phyloP scores from a whole-genome alignment of 2,888 invertebrate genomes.

The Leptopterna dolabrata region DNA sequence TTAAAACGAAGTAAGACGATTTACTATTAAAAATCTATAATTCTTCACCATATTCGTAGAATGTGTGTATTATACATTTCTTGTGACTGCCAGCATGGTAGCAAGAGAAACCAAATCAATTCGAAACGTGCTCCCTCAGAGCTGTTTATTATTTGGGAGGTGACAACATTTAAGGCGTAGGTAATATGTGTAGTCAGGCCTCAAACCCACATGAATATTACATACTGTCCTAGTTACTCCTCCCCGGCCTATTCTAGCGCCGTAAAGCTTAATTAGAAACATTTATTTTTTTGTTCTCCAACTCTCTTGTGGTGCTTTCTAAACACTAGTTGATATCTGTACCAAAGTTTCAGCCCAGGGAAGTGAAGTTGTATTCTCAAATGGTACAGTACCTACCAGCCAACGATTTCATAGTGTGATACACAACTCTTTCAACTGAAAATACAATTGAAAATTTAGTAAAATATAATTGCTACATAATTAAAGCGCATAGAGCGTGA shows the following conservation, averaged over 20 bases:
- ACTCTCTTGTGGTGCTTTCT: neutral
- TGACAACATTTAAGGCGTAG: neutral
- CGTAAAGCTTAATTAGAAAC: constrained; percentile 46
- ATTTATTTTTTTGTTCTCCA: neutral
- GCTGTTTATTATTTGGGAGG: constrained; percentile 32
- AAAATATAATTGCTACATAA: too few relatives aligned
- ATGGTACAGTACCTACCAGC: too few relatives aligned
- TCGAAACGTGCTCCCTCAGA: constrained; percentile 18
- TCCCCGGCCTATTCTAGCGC: constrained; percentile 29
- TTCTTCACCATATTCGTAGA: too few relatives aligned
- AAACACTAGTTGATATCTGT: neutral
- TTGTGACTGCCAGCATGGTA: neutral
- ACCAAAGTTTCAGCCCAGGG: too few relatives aligned
- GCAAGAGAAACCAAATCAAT: neutral
- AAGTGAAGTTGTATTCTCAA: too few relatives aligned
- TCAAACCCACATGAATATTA: constrained; percentile 20
- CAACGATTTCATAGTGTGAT: too few relatives aligned
- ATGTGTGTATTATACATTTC: neutral
- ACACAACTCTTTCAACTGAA: too few relatives aligned
- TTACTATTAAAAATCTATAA: too few relatives aligned
- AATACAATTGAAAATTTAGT: too few relatives aligned
- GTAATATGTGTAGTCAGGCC: constrained; percentile 36
- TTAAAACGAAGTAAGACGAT: too few relatives aligned
- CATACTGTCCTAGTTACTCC: constrained; percentile 34
- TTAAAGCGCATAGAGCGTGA: too few relatives aligned